These are phyloP conservation scores for Stratiomys singularior DNA, from an alignment of 2,888 invertebrate genomes.

Conservation along the genomic window DNA sequence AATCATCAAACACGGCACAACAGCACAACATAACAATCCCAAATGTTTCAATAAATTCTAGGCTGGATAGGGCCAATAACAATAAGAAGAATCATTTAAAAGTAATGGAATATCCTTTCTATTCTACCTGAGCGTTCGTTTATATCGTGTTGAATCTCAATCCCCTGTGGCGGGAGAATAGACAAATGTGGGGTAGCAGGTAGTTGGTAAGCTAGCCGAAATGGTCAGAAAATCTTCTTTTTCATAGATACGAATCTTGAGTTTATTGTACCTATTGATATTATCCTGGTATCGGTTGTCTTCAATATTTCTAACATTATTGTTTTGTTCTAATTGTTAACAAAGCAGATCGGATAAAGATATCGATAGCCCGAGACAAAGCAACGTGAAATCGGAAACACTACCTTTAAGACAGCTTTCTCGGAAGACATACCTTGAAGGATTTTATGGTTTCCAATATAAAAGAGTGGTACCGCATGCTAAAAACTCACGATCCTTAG, in stretches of 20 bases:
- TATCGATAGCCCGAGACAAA: background rate
- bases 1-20: too few relatives aligned
- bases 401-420: too few relatives aligned
- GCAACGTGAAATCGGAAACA: background rate
- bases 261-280: constrained; percentile 49
- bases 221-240: constrained; percentile 24
- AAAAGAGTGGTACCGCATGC: background rate
- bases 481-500: too few relatives aligned
- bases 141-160: background rate
- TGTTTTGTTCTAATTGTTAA: constrained; percentile 46
- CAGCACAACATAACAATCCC: background rate
- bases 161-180: background rate
- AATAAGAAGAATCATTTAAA: constrained; percentile 50
- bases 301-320: constrained; percentile 50
- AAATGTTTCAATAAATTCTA: constrained; percentile 20
- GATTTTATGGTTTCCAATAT: background rate
- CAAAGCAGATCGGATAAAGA: constrained; percentile 18
- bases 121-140: background rate
- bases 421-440: too few relatives aligned
- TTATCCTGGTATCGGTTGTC: constrained; percentile 49
- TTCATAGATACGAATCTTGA: constrained; percentile 7
- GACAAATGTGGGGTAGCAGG: too few relatives aligned
- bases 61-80: constrained; percentile 36
- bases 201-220: background rate
- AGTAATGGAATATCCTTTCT: constrained; percentile 35